These are phyloP conservation scores for Brachypalpus laphriformis DNA, from an alignment of 2,888 invertebrate species.

Conservation along the genomic window DNA sequence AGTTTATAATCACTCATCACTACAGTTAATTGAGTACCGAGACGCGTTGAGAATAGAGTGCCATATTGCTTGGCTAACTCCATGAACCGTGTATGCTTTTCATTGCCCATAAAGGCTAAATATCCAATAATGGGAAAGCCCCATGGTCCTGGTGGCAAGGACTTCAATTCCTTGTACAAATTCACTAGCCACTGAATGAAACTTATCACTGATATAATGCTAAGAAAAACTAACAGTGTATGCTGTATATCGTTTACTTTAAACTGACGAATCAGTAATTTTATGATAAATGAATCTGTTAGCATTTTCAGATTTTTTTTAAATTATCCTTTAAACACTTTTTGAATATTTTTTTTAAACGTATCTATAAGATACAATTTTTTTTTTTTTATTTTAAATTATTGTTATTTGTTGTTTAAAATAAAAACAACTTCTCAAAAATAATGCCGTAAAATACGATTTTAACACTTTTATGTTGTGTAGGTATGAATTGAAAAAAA, in stretches of 20 bases:
- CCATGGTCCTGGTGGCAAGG: constrained; percentile 94
- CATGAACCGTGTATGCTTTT: constrained; percentile 90
- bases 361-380: constrained; percentile 59
- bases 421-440: background rate
- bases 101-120: constrained; percentile 90
- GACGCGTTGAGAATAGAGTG: constrained; percentile 90
- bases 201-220: constrained; percentile 79
- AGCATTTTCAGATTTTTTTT: constrained; percentile 76
- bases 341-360: background rate
- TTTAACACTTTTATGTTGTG: constrained; percentile 7
- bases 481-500: constrained; percentile 5
- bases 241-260: constrained; percentile 80
- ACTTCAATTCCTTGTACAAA: constrained; percentile 79
- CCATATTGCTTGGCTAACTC: constrained; percentile 91
- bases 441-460: background rate
- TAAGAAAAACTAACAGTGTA: constrained; percentile 80
- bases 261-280: constrained; percentile 79
- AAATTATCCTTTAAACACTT: constrained; percentile 39
- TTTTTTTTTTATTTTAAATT: constrained; percentile 26
- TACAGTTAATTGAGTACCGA: constrained; percentile 92
- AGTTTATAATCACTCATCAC: constrained; percentile 93
- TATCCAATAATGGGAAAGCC: constrained; percentile 93
- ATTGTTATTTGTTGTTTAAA: constrained; percentile 2
- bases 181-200: constrained; percentile 81
- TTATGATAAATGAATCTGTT: constrained; percentile 80